Base-by-base conservation (phyloP, 92 coral and sea anemone species). In the Metridium senile region DNA sequence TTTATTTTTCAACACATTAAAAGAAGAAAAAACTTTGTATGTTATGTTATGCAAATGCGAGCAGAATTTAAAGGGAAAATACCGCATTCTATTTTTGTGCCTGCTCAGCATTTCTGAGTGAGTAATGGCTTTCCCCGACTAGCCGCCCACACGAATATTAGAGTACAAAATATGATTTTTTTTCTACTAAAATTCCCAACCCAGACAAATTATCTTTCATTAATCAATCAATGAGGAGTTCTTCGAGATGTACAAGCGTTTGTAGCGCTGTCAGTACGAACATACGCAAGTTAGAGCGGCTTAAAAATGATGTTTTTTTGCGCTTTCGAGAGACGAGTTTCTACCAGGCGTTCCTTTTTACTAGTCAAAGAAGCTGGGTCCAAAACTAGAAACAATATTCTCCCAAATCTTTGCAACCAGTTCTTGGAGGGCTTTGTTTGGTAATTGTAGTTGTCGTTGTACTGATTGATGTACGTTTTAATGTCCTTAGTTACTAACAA, bases 261-360 rank as follows among this genome's bases (percentile, higher is more conserved):
- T 39, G 13, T 39, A 39, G 6, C 49, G 13, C 49, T 39, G 6
- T 39, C 49, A 13, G 49, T 39, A 13, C 45, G 26, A 26, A 33
- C 0, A 17, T 2, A 54, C 33, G 33, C 30, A 73, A 73, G 51
- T 9, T n/a, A 58, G 1, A 58, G 68, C 32, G 26, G 1, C 33
- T 73, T 33, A 52, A 73, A 73, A 73, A 73, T 1, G 17, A 58
- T 20, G 1, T 11, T 26, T 72, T 72, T 72, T 31, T 30, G 23
- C 56, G 28, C 67, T 57, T 73, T 73, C 47, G 33, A 73, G n/a
- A 9, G 20, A 1, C 26, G 32, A 73, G 58, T 73, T 73, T 72
- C 78, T 19, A n/a, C 64, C 68, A 73, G 78, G 78, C 78, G 78
- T 73, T 32, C 58, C 78, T 73, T 73, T 57, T 22, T 29, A 0